A percentile compares a stretch with the other conserved stretches of the same genome.
These are phyloP conservation scores for Apis dorsata DNA, from an alignment of 1,140 invertebrate species.

Conservation along the genomic window DNA sequence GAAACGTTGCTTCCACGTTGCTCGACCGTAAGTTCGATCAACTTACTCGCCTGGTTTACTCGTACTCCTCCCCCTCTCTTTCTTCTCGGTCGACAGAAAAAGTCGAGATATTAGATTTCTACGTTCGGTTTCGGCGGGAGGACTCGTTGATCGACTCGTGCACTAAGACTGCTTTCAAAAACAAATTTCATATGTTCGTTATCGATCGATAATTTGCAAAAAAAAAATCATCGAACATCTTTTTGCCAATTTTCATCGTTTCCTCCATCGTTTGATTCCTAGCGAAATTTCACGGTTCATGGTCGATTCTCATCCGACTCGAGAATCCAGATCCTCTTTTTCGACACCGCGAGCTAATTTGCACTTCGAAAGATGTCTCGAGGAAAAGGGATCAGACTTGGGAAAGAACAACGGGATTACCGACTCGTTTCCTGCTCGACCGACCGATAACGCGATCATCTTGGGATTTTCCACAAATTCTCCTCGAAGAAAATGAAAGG, in stretches of 20 bases:
- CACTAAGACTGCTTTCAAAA: neutral
- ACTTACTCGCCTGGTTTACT: conserved; percentile 12
- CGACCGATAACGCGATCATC: conserved; percentile 30
- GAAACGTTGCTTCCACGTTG: conserved; percentile 38
- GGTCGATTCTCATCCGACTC: neutral
- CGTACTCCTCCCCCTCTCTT: neutral
- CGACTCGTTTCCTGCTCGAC: conserved; percentile 29
- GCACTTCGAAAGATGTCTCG: conserved; percentile 6
- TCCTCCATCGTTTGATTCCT: neutral
- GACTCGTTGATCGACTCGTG: neutral
- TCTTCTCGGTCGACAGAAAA: neutral
- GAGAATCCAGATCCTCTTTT: neutral
- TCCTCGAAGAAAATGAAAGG: neutral
- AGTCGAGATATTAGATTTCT: neutral
- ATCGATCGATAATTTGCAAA: too few relatives aligned
- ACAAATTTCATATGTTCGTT: too few relatives aligned
- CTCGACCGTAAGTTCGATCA: conserved; percentile 53
- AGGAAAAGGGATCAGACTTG: neutral
- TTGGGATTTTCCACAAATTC: conserved; percentile 1
- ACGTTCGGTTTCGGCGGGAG: neutral
- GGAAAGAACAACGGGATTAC: conserved; percentile 12
- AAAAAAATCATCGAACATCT: neutral
- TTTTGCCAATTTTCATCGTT: neutral
- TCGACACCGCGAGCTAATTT: neutral
- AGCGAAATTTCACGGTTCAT: neutral